Base-by-base conservation (phyloP, 2,888 invertebrate genomes). In the Cosmopolites sordidus region DNA sequence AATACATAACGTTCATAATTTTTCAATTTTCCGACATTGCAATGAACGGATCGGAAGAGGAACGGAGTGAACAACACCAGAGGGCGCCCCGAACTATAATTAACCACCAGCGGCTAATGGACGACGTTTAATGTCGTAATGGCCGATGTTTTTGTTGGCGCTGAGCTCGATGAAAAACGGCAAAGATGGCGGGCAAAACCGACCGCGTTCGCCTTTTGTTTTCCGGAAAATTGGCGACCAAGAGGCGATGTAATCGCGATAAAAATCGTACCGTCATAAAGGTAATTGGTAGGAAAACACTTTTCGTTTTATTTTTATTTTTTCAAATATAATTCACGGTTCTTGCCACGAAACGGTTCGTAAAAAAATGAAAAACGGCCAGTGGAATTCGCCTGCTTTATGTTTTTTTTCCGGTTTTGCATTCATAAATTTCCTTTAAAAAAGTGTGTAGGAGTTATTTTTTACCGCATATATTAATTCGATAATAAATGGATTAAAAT, bases 101-200 rank as follows among this genome's bases (percentile, higher is more conserved):
- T 56, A 56, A 56, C 56, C 56, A 50, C 53, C 56, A 50, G 49
- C 42, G 18, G 53, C 50, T 53, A 56, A 56, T 56, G 56, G 56
- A 56, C 47, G 56, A 56, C 56, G 52, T 56, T 56, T 56, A 56
- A 53, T 53, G 56, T 43, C 53, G 43, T 56, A 53, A 52, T 52
- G 50, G 56, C 43, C 50, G 52, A 43, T 47, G 53, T 56, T 56
- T 56, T 52, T 49, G 52, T 56, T 44, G 22, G 22, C 22, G 8
- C 22, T 50, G 41, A 48, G 30, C 43, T 38, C 45, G 38, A 56
- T 56, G 51, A 56, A 49, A 53, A 56, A 56, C 56, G 56, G 49
- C 38, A 27, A 43, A 51, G 56, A 39, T 48, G 49, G 44, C 52
- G 51, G 51, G 38, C 22, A 45, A 54, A 54, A 47, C 46, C 29